Evolutionary conservation across 1,140 invertebrate genomes (phyloP).

Genomic region (Episyrphus balteatus): DNA sequence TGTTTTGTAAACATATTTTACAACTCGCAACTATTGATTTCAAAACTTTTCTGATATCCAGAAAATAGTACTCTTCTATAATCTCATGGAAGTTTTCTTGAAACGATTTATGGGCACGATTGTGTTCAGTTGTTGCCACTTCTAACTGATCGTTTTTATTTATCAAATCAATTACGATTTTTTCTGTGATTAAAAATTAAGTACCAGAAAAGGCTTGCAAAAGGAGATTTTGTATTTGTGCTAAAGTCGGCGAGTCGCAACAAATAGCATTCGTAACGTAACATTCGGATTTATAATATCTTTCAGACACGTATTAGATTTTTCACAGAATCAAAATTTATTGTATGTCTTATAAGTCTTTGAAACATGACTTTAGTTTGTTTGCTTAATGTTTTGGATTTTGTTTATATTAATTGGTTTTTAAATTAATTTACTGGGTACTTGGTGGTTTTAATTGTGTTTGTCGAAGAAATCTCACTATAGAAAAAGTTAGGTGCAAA

Average conservation of each 20-base stretch:
- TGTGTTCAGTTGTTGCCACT: too few species aligned
- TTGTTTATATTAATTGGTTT: background rate
- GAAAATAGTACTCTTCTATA: background rate
- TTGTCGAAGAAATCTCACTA: background rate
- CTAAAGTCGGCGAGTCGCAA: background rate
- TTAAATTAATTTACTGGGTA: slow-evolving; percentile 1
- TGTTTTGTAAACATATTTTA: slow-evolving; percentile 2
- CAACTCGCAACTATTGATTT: slow-evolving; percentile 1
- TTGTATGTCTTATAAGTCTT: background rate
- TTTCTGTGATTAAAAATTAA: too few species aligned
- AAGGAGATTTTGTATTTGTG: background rate
- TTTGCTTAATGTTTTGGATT: background rate
- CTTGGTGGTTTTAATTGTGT: slow-evolving; percentile 1
- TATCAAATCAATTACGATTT: too few species aligned
- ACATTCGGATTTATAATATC: background rate
- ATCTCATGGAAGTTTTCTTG: slow-evolving; percentile 4
- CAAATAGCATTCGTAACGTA: background rate
- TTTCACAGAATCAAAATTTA: background rate
- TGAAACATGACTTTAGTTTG: background rate
- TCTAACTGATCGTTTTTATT: background rate
- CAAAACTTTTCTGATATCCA: background rate
- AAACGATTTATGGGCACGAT: background rate
- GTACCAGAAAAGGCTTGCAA: background rate
- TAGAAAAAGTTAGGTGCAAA: slow-evolving; percentile 12
- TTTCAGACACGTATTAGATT: background rate